Percentiles rank a stretch among this genome's conserved stretches.
Evolutionary conservation across 2,888 invertebrate species (phyloP).

Genomic region (Bhutanitis thaidina): DNA sequence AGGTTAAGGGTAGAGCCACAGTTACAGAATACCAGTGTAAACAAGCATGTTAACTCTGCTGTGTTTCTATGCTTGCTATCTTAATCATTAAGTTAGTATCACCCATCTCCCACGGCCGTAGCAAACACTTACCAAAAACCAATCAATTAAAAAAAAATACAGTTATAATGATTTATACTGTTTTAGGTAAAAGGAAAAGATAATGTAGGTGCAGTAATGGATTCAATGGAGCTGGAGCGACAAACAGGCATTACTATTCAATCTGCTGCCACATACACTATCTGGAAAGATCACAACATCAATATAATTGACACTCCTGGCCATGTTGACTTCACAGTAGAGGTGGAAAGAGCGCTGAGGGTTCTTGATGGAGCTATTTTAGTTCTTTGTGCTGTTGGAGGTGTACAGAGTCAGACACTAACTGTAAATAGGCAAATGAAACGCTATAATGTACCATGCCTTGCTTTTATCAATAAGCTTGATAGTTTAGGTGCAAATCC

Average conservation of each 20-base stretch:
- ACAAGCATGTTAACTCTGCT: too few relatives aligned
- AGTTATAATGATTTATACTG: neutral
- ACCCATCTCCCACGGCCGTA: too few relatives aligned
- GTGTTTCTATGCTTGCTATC: too few relatives aligned
- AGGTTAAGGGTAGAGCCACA: too few relatives aligned
- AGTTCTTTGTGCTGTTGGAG: conserved; percentile 98
- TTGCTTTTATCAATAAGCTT: conserved; percentile 98
- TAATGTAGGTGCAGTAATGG: conserved; percentile 99
- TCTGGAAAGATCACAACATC: conserved; percentile 97
- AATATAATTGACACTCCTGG: conserved; percentile 99
- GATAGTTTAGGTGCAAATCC: conserved; percentile 96
- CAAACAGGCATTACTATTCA: conserved; percentile 99
- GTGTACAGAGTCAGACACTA: conserved; percentile 98
- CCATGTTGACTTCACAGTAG: conserved; percentile 99
- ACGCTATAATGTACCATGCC: conserved; percentile 95
- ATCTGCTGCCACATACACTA: conserved; percentile 98
- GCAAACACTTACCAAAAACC: too few relatives aligned
- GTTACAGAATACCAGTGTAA: too few relatives aligned
- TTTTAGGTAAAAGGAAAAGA: conserved; percentile 94
- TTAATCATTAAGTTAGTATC: too few relatives aligned
- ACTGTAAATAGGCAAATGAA: conserved; percentile 99
- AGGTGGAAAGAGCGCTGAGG: conserved; percentile 95
- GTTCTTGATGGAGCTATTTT: conserved; percentile 97
- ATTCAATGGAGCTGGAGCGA: conserved; percentile 99
- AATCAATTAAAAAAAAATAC: too few relatives aligned